These are phyloP conservation scores for Nemotelus nigrinus DNA, from an alignment of 2,888 invertebrate species.

Conservation along the genomic window DNA sequence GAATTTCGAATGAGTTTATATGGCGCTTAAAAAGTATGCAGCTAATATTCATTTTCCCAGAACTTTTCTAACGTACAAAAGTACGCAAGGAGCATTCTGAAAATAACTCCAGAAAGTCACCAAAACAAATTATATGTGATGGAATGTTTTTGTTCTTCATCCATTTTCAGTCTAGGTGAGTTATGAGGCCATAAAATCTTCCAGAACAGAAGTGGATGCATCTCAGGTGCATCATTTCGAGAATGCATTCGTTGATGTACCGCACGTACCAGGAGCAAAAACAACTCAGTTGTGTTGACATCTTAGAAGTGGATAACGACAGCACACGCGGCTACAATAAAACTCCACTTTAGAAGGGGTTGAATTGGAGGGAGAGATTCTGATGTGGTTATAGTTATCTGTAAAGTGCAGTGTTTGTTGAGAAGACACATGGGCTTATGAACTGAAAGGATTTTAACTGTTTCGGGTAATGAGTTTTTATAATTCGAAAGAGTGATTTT, in stretches of 20 bases:
- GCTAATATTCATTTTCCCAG: too few relatives aligned
- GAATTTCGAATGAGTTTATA: too few relatives aligned
- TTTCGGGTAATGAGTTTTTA: constrained; percentile 39
- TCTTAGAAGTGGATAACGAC: constrained; percentile 17
- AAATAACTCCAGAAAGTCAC: too few relatives aligned
- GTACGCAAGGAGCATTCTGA: too few relatives aligned
- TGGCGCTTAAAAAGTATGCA: too few relatives aligned
- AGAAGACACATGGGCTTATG: too few relatives aligned
- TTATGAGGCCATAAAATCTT: constrained; percentile 38
- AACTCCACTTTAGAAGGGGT: constrained; percentile 38
- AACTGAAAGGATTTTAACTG: constrained; percentile 28
- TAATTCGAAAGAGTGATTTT: constrained; percentile 41
- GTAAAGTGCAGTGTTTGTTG: too few relatives aligned
- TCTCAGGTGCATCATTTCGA: constrained; percentile 38
- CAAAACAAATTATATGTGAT: constrained; percentile 9
- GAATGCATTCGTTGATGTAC: constrained; percentile 1
- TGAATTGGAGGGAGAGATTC: background rate
- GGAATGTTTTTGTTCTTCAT: constrained; percentile 25
- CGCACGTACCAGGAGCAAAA: background rate
- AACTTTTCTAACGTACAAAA: too few relatives aligned
- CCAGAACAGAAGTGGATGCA: constrained; percentile 41
- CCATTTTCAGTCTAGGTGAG: constrained; percentile 39
- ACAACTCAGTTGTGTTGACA: constrained; percentile 18
- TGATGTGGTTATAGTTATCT: too few relatives aligned
- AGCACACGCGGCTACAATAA: constrained; percentile 41